Conservation (phyloP, 2,888 invertebrate species). For the Agrotis puta region DNA sequence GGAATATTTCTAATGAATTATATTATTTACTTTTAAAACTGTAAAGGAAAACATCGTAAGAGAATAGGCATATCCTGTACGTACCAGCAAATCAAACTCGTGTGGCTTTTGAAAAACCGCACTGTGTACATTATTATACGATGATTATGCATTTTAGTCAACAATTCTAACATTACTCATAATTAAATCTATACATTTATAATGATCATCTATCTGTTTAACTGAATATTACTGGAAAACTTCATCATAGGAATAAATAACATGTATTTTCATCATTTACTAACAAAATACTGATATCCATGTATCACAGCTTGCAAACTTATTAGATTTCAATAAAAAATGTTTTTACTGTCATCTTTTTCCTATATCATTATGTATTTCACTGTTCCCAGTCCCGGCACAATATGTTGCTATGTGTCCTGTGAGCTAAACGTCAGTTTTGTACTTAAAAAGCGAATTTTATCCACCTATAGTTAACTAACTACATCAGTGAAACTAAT, state of each 20-base stretch:
- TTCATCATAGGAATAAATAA: background rate
- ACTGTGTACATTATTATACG: too few relatives aligned
- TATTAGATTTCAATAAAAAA: background rate
- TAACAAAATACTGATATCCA: background rate
- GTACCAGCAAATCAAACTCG: too few relatives aligned
- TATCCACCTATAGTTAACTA: conserved; percentile 63
- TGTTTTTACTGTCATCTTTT: conserved; percentile 14
- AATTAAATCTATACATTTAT: background rate
- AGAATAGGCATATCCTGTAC: too few relatives aligned
- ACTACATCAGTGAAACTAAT: conserved; percentile 68
- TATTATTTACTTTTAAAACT: too few relatives aligned
- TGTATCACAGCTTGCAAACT: background rate
- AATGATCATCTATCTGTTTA: too few relatives aligned
- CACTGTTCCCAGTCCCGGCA: conserved; percentile 25
- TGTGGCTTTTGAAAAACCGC: too few relatives aligned
- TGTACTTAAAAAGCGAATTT: conserved; percentile 62
- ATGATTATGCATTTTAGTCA: background rate
- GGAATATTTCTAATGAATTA: too few relatives aligned
- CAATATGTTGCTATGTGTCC: conserved; percentile 30
- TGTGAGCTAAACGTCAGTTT: conserved; percentile 45
- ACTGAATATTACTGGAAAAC: background rate
- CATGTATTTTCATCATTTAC: background rate
- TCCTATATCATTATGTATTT: conserved; percentile 12
- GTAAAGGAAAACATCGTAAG: too few relatives aligned
- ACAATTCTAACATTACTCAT: background rate